Evolutionary conservation across 1,140 invertebrate species (phyloP).

Genomic region (Drosophila malerkotliana): DNA sequence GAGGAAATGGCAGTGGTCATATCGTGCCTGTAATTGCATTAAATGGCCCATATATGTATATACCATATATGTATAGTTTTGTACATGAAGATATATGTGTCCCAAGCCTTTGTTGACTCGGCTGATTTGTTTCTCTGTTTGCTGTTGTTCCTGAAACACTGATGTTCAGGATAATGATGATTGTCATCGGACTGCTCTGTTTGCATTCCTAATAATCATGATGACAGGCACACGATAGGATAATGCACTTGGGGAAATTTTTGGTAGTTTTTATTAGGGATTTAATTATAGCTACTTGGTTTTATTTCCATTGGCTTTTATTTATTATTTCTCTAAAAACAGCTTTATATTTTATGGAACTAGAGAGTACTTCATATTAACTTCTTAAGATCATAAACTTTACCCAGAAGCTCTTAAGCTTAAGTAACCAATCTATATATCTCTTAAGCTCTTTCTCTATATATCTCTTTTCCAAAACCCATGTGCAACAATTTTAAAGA

Average conservation of each 20-base stretch:
- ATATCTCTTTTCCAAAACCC: background rate
- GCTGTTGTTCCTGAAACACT: constrained; percentile 8
- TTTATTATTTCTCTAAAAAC: too few species aligned
- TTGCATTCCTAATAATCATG: constrained; percentile 67
- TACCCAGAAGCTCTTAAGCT: too few species aligned
- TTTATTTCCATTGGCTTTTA: too few species aligned
- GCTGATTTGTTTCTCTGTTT: constrained; percentile 69
- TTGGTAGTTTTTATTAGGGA: background rate
- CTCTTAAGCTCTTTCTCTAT: background rate
- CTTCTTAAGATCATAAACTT: too few species aligned
- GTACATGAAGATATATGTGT: constrained; percentile 6
- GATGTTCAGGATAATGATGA: constrained; percentile 49
- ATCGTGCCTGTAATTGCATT: constrained; percentile 74
- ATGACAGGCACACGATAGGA: constrained; percentile 40
- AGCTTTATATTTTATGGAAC: too few species aligned
- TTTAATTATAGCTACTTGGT: too few species aligned
- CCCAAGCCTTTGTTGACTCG: constrained; percentile 38
- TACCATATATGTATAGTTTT: constrained; percentile 14
- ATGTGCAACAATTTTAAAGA: background rate
- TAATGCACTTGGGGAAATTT: constrained; percentile 2
- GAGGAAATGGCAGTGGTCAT: constrained; percentile 33
- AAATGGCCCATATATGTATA: constrained; percentile 47
- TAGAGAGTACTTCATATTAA: too few species aligned
- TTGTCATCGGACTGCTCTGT: constrained; percentile 59
- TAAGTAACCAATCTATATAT: too few species aligned